Evolutionary conservation across 2,797 vertebrate genomes (phyloP), one percentile per base, ranked within the genome.

Genomic region (Poeciliopsis presidionis): DNA sequence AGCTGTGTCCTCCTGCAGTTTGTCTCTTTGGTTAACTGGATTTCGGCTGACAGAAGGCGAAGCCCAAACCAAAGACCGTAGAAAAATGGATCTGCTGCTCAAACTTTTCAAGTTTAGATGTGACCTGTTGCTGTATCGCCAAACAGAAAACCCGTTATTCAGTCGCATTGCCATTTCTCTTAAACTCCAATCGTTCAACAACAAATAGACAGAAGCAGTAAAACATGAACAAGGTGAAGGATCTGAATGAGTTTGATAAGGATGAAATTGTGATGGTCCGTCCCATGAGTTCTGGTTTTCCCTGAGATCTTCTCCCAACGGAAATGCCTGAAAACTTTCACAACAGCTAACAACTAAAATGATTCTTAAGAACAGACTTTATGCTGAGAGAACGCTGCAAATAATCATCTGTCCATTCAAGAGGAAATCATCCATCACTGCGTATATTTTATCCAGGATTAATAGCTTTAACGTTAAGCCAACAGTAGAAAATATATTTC

Each of bases 1-100:
- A 89, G 85, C 83, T 91, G 81, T 70, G 85, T 73, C 79, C 78
- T 74, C 67, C 72, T 69, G 69, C 57, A 69, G 77, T 69, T 88
- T 87, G 81, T 84, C 81, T 81, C 70, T 76, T 80, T 65, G 82
- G 80, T 76, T 76, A 82, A 76, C 74, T 61, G 12, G n/a, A 51
- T 65, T 76, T 61, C 69, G 80, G 81, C 73, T 75, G 82, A 86
- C 77, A 70, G 73, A 49, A 30, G 14, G 65, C 55, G 7, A 4
- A 33, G 46, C 76, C 12, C 5, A 65, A 61, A 74, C 11, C 57
- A 73, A 72, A 71, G 3, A 46, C 43, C 36, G 20, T 25, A n/a
- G 65, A 69, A 45, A 69, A n/a, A 14, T 1, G 5, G 25, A n/a
- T 7, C 39, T n/a, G 22, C 5, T 67, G 5, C 7, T 46, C 25